Base-by-base conservation (phyloP, 2,888 invertebrate species). In the Perizoma flavofasciatum region DNA sequence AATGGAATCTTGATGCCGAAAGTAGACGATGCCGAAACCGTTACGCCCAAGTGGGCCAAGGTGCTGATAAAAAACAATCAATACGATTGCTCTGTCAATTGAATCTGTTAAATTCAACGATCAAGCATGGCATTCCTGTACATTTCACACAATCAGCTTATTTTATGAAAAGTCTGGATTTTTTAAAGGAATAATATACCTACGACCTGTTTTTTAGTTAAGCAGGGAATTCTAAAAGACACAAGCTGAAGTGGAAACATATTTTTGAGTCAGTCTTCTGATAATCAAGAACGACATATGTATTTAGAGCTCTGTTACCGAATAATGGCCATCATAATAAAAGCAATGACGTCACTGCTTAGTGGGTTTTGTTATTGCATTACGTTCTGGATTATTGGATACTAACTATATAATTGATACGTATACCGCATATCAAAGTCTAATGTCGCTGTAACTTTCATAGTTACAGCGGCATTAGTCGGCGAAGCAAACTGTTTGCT, bases 41-140 rank as follows among this genome's bases (percentile, higher is more conserved):
- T 37, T 47, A 49, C 33, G 43, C 37, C 37, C 55, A 75, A 72
- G 63, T 70, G 55, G 73, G 72, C 56, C 75, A 76, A 72, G 71
- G 71, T 54, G 53, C 67, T 67, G 71, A 73, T 77, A 71, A 72
- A 64, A 55, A 41, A 54, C 65, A 68, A 72, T 68, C 69, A 64
- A 60, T 58, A 66, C 62, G 57, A 11, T 59, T 52, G 58, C 53
- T 66, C 58, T 54, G 59, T 61, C 60, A 45, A 63, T 61, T 61
- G 56, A 55, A 57, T 53, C 43, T 37, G 44, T 59, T 60, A 61
- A 62, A 47, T 62, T 34, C 60, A 59, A 39, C 40, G 39, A 47
- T 37, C 37, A 47, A 50, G 39, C 35, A 50, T 22, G 22, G 22
- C 22, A 22, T n/a, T n/a, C n/a, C n/a, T n/a, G n/a, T n/a, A n/a